Conservation (phyloP, 1,140 invertebrate genomes). For the Zaprionus gabonicus region DNA sequence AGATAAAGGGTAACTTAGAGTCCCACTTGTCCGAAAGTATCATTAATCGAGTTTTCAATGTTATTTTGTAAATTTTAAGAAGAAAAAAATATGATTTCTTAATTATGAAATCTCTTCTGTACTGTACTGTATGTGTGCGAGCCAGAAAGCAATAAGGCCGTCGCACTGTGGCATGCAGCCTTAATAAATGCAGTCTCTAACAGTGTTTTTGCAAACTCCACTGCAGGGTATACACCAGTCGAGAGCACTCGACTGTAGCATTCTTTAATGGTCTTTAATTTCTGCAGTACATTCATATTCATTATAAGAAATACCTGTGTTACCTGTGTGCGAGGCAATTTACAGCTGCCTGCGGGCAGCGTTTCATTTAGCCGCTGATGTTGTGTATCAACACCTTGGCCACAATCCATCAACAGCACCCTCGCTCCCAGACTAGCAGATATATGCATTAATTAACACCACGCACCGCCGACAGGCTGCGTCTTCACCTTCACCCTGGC, state of each 20-base stretch:
- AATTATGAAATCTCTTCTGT: no score
- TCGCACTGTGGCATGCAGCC: no score
- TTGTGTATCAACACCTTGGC: slow-evolving; percentile 70
- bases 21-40: no score
- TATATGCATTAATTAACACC: slow-evolving; percentile 76
- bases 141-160: no score
- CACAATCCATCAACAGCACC: slow-evolving; percentile 42
- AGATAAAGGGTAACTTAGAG: no score
- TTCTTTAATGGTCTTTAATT: neutral
- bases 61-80: no score
- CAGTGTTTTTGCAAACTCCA: neutral
- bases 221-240: neutral
- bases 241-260: neutral
- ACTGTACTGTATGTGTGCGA: no score
- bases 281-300: slow-evolving; percentile 11
- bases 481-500: slow-evolving; percentile 23
- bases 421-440: slow-evolving; percentile 14
- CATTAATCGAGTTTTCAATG: no score
- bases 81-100: no score
- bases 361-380: slow-evolving; percentile 56
- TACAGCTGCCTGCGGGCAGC: slow-evolving; percentile 18
- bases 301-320: slow-evolving; percentile 6
- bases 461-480: slow-evolving; percentile 46
- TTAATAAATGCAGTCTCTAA: neutral
- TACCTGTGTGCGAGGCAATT: slow-evolving; percentile 19